Evolutionary conservation across 1,140 invertebrate genomes (phyloP).

Genomic region (Formica selysi): DNA sequence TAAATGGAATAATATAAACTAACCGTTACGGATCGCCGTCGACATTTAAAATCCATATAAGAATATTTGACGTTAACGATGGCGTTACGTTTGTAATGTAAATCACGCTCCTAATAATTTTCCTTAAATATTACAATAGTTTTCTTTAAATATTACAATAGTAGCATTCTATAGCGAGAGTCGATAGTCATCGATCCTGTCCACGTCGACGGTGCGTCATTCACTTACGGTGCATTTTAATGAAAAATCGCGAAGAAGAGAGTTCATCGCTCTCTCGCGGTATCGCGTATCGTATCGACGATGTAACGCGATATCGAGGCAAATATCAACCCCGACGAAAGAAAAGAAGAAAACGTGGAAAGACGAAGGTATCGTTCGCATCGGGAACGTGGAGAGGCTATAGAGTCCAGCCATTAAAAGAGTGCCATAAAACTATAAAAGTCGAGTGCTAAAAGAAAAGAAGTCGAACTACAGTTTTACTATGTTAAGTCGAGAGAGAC

Average conservation of each 20-base stretch:
- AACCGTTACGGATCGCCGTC: too few relatives aligned
- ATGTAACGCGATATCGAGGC: conserved; percentile 59
- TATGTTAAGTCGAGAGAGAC: conserved; percentile 58
- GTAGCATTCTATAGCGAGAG: conserved; percentile 82
- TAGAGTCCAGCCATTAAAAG: conserved; percentile 67
- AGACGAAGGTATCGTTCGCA: conserved; percentile 38
- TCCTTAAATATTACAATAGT: conserved; percentile 12
- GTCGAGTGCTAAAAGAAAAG: conserved; percentile 4
- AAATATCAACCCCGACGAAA: conserved; percentile 19
- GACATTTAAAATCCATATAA: too few relatives aligned
- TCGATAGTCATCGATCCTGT: conserved; percentile 81
- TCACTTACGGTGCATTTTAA: conserved; percentile 17
- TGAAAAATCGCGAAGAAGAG: conserved; percentile 37
- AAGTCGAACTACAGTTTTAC: conserved; percentile 42
- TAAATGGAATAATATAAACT: too few relatives aligned
- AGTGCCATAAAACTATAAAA: conserved; percentile 66
- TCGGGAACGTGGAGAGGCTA: conserved; percentile 43
- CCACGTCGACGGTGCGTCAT: conserved; percentile 72
- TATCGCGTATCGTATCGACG: conserved; percentile 52
- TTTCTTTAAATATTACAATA: conserved; percentile 69
- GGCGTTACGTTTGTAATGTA: too few relatives aligned
- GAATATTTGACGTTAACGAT: too few relatives aligned
- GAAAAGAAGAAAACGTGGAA: conserved; percentile 9
- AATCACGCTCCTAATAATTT: neutral
- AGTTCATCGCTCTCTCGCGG: conserved; percentile 33